Evolutionary conservation across 2,888 invertebrate species (phyloP), one percentile per base, ranked within the genome.

Genomic region (Tortrix viridana): DNA sequence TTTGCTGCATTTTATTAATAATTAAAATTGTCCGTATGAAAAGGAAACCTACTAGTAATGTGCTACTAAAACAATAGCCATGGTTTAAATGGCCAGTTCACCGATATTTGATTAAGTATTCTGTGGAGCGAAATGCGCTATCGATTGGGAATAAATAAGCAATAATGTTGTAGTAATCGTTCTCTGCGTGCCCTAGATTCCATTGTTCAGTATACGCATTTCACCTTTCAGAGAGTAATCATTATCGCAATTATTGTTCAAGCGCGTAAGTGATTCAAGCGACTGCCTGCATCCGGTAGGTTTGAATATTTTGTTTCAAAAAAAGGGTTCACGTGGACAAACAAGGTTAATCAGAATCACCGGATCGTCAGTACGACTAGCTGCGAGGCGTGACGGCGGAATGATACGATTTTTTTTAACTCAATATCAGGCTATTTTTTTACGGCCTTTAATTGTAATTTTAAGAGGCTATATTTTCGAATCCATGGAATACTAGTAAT

Each of bases 331-430:
- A 77, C 74, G 72, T 69, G 73, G 73, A 65, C 73, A 78, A 74
- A 69, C 75, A 72, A 68, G 79, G 74, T 78, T 81, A 79, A 80
- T 81, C 65, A 54, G 53, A 61, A 67, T 60, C 67, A 57, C 54
- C 77, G 76, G 77, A 77, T 77, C 79, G 69, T 73, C 73, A 70
- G 68, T 70, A 66, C 60, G 67, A 70, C 66, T 68, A 38, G 67
- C 73, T 73, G 74, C 80, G 70, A 71, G 74, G 82, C 89, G 81
- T 88, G 82, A 85, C 86, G 79, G 80, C 77, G 82, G n/a, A n/a
- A n/a, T n/a, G n/a, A n/a, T n/a, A n/a, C n/a, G n/a, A n/a, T n/a
- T n/a, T n/a, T n/a, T n/a, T n/a, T n/a, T n/a, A n/a, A n/a, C n/a
- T n/a, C n/a, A n/a, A n/a, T n/a, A n/a, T n/a, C n/a, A n/a, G n/a